Evolutionary conservation across 2,888 invertebrate genomes (phyloP), one percentile per base, ranked within the genome.

Genomic region (Exephanes ischioxanthus): DNA sequence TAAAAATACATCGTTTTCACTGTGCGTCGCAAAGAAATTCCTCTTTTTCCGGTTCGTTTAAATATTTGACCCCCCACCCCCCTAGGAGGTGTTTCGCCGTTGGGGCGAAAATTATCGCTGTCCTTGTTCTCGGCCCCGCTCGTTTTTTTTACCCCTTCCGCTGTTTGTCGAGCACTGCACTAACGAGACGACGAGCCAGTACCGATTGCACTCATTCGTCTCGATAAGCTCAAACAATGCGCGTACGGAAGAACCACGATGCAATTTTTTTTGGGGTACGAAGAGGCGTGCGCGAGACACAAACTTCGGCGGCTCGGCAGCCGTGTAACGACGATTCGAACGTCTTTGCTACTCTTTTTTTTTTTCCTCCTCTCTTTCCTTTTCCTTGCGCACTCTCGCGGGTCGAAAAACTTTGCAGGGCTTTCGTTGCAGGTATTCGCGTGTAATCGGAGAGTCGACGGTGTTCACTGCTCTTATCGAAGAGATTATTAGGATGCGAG

Each of bases 401-500:
- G 16, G 22, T 26, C 58, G 22, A 22, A 22, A 55, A 80, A 80
- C 33, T 72, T 45, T 33, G 73, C 66, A 58, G 26, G 22, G 26
- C 22, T 11, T 58, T 58, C 19, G 58, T 19, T 26, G 9, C 14
- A 26, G 41, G 14, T 26, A 9, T 26, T 26, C 26, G 61, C 61
- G 61, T 30, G 9, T 11, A 61, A 26, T 26, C 22, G 14, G 61
- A 26, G 26, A 61, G n/a, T 30, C 26, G 26, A 26, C 61, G 26
- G 4, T 61, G 22, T 14, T 26, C 61, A 61, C 61, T 14, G 61
- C 11, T 61, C 3, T 19, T 41, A 11, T 37, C 80, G 79, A 85
- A 85, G 86, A 84, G 30, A 61, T 75, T 55, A 55, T 30, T 30
- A 14, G 26, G 61, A 67, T 37, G 48, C 16, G 4, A 48, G 66